Conservation (phyloP, 1,140 invertebrate genomes). For the Conopomorpha cramerella region DNA sequence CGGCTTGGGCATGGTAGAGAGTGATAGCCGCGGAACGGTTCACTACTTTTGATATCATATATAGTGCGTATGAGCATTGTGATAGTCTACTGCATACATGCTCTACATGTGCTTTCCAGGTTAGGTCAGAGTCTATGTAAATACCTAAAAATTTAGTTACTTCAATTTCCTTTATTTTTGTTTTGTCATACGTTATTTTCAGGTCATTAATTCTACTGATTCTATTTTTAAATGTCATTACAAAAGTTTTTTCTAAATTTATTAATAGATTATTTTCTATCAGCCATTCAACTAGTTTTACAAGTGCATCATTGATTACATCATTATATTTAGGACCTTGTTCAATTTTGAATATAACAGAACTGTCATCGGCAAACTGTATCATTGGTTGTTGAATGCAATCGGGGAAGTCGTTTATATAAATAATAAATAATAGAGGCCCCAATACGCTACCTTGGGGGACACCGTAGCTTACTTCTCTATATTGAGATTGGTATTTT, state of each 20-base stretch:
- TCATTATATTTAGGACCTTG: neutral
- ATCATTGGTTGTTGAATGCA: neutral
- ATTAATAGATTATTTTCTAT: constrained; percentile 1
- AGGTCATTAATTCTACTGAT: neutral
- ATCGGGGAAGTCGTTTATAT: neutral
- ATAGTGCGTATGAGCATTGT: too few relatives aligned
- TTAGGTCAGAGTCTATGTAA: too few relatives aligned
- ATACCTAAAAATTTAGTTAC: too few relatives aligned
- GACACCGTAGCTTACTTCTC: neutral
- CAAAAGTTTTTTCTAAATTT: too few relatives aligned
- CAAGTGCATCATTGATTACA: neutral
- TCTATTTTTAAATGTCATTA: neutral
- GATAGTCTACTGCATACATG: too few relatives aligned
- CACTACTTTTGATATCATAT: too few relatives aligned
- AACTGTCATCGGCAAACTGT: neutral
- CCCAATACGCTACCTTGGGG: constrained; percentile 2
- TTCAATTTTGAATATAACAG: neutral
- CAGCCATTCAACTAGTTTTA: neutral
- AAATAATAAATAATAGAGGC: neutral
- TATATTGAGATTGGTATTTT: neutral
- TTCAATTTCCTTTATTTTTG: too few relatives aligned
- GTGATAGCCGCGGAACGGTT: neutral
- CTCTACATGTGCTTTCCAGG: too few relatives aligned
- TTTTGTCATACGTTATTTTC: neutral
- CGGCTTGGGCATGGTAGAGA: neutral